Evolutionary conservation across 2,113 vertebrate species (phyloP), one percentile per base, ranked within the genome.

Genomic region (Pao palembangensis): DNA sequence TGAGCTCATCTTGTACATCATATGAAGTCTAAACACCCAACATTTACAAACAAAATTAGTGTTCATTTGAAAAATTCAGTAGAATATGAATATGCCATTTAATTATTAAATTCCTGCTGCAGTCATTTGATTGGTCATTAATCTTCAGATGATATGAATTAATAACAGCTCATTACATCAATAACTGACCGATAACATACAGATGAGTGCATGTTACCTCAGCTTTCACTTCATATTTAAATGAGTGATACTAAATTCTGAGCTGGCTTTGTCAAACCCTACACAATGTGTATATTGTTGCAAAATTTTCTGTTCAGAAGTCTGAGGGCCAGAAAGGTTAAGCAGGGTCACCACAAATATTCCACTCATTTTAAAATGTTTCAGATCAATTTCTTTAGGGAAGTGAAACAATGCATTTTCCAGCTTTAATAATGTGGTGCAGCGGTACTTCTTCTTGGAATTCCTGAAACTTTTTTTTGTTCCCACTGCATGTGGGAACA

Each of bases 251-350:
- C 47, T 16, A 43, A 59, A 53, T 43, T 56, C 49, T 61, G 64
- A n/a, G 38, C 34, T 61, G 47, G 44, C 63, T 70, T 63, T 67
- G 53, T 69, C 62, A 64, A 2, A 34, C 53, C 55, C 20, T 56
- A 42, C 77, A 80, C 77, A 80, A 79, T 73, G 61, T 59, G 69
- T 54, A 75, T 3, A 62, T 63, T 83, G 69, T 84, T 84, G 46
- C 51, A 38, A 67, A 47, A 71, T 25, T 58, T 28, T 47, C n/a
- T 46, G 55, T 59, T 48, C 28, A 41, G n/a, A 58, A 52, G 58
- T 43, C 20, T 18, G 3, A n/a, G 60, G 53, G 50, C 31, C 57
- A 52, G 16, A 48, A 13, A 47, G 57, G 67, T 48, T 51, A 54
- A 60, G 17, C 50, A 2, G 0, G 76, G 62, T 61, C 71, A 52